Percentiles rank a stretch among this genome's conserved stretches.
These are phyloP conservation scores for Myocastor coypus DNA, from an alignment of 2,113 vertebrate genomes.

Conservation along the genomic window DNA sequence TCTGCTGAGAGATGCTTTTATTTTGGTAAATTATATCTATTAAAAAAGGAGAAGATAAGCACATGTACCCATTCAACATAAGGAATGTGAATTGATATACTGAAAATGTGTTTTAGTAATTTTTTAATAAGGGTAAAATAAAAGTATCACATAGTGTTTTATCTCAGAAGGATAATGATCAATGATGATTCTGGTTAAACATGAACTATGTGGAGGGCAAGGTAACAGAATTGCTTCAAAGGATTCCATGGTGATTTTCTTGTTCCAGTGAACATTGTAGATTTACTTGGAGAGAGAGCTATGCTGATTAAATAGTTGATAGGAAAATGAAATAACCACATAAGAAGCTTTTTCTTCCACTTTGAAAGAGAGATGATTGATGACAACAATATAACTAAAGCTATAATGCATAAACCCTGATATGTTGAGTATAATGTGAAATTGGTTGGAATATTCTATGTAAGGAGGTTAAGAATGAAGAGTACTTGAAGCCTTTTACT, in stretches of 20 bases:
- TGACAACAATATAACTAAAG: background rate
- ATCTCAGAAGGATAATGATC: background rate
- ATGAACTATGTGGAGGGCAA: background rate
- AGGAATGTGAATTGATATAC: background rate
- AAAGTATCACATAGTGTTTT: background rate
- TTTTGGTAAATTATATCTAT: background rate
- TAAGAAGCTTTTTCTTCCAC: background rate
- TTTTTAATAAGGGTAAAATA: background rate
- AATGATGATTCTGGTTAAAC: background rate
- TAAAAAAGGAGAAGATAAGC: background rate
- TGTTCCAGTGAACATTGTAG: background rate
- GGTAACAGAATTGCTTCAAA: background rate
- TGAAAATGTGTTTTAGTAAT: background rate
- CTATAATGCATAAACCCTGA: background rate
- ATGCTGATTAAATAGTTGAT: background rate
- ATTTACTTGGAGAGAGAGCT: background rate
- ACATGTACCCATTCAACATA: background rate
- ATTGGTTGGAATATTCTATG: background rate
- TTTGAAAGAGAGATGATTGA: background rate
- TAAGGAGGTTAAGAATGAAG: background rate
- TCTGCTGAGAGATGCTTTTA: background rate
- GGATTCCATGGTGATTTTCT: background rate
- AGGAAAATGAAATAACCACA: background rate
- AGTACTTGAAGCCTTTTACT: background rate
- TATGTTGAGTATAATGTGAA: background rate